Evolutionary conservation across 2,797 vertebrate genomes (phyloP), one percentile per base, ranked within the genome.

Genomic region (Darevskia nairensis): DNA sequence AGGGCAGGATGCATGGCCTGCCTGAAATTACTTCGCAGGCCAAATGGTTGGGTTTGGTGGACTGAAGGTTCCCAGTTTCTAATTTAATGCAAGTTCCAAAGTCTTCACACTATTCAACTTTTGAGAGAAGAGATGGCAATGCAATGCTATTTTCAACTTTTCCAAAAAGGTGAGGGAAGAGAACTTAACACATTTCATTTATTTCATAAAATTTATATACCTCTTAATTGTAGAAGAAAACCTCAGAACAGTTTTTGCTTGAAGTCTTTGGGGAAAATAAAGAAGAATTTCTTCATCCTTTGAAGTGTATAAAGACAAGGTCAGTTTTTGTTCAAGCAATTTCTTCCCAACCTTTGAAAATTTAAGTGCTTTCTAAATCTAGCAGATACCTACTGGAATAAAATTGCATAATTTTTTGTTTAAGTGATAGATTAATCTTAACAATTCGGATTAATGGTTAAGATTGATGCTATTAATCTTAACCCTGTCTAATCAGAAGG

Each of bases 291-390:
- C 59, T 46, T 44, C 71, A 50, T 25, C 4, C 23, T 55, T 81
- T 84, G 69, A 74, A 82, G 8, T 29, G 41, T 50, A 64, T 90
- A 86, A 91, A 88, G 69, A 75, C 39, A 90, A 82, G 13, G 25
- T 3, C 3, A 77, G 3, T 87, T 86, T 87, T 10, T 27, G 89
- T 91, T 91, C 78, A 86, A 90, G 19, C 29, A 78, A 21, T 68
- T 46, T 91, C 78, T 85, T 76, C 21, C 44, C 13, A 74, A 89
- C 8, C 61, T 89, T 90, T 87, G 79, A 89, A 89, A 59, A 35
- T 46, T 68, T 86, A 5, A 3, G n/a, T 89, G 1, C 84, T 55
- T 89, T 90, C 84, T 72, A 83, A 46, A 90, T 17, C 61, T 76
- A 88, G 13, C 69, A 39, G 41, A 82, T 72, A 81, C 72, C n/a